Evolutionary conservation across 92 coral and sea anemone species (phyloP).

Genomic region (Paragorgia papillata): DNA sequence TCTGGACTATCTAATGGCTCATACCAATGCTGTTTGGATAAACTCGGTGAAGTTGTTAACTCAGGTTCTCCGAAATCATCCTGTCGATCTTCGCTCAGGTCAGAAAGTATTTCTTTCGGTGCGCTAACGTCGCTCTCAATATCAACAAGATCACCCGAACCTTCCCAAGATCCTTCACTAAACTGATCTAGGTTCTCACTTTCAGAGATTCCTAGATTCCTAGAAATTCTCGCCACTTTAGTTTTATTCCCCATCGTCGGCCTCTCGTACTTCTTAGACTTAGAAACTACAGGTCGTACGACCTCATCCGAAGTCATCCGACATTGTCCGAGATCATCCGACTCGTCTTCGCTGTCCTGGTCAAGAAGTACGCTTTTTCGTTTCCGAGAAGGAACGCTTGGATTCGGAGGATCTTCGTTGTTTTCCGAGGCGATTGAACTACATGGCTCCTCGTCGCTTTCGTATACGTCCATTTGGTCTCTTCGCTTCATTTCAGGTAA

Average conservation of each 20-base stretch:
- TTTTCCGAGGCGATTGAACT: neutral
- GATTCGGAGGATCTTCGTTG: neutral
- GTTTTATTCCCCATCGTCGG: neutral
- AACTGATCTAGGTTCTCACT: neutral
- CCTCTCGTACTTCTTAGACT: neutral
- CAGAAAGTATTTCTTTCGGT: neutral
- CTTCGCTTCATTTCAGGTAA: slow-evolving; percentile 61
- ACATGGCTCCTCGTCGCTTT: neutral
- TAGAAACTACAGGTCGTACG: neutral
- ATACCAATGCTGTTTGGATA: neutral
- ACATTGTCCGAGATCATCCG: too few species aligned
- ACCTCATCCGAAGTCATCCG: too few species aligned
- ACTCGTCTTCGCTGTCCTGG: slow-evolving; percentile 31
- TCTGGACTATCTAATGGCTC: neutral
- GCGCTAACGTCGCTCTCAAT: neutral
- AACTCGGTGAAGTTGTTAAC: too few species aligned
- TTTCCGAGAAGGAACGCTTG: slow-evolving; percentile 11
- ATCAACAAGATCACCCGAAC: neutral
- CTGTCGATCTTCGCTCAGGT: neutral
- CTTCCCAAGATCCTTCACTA: neutral
- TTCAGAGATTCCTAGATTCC: neutral
- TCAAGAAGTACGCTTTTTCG: slow-evolving; percentile 19
- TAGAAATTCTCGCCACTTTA: slow-evolving; percentile 6
- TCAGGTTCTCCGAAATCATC: neutral
- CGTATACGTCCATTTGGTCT: slow-evolving; percentile 50